Percentiles rank a stretch among this genome's conserved stretches.
phyloP scores from a whole-genome alignment of 2,113 vertebrate genomes.

The Zapornia atra region DNA sequence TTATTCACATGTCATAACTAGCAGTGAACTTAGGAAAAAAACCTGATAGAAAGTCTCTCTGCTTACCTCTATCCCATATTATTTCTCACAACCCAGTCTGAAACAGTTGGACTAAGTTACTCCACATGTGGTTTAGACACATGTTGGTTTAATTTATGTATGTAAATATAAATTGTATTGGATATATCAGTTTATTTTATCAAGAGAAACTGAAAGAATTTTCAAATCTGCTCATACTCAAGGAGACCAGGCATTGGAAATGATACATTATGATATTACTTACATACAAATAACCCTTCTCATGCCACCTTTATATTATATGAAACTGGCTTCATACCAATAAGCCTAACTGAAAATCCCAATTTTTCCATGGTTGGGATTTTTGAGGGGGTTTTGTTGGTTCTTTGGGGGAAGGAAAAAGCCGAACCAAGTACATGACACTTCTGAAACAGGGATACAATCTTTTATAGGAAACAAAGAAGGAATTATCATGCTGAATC shows the following conservation, averaged over 20 bases:
- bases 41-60: not conserved
- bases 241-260: constrained; percentile 18
- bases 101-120: not conserved
- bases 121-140: constrained; percentile 30
- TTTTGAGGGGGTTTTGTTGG: not conserved
- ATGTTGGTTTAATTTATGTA: constrained; percentile 51
- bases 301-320: not conserved
- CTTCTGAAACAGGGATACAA: not conserved
- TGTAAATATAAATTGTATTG: constrained; percentile 30
- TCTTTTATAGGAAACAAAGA: not conserved
- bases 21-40: not conserved
- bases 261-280: constrained; percentile 29
- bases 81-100: not conserved
- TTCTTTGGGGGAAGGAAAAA: too few relatives aligned
- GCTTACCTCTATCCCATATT: not conserved
- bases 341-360: not conserved
- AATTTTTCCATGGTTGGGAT: not conserved
- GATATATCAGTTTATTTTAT: constrained; percentile 50
- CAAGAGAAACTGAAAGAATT: constrained; percentile 11
- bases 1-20: not conserved
- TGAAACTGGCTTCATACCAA: not conserved
- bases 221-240: constrained; percentile 43
- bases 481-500: not conserved
- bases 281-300: not conserved
- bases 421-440: not conserved